Conservation (phyloP, 2,888 invertebrate genomes). For the Rhingia campestris region DNA sequence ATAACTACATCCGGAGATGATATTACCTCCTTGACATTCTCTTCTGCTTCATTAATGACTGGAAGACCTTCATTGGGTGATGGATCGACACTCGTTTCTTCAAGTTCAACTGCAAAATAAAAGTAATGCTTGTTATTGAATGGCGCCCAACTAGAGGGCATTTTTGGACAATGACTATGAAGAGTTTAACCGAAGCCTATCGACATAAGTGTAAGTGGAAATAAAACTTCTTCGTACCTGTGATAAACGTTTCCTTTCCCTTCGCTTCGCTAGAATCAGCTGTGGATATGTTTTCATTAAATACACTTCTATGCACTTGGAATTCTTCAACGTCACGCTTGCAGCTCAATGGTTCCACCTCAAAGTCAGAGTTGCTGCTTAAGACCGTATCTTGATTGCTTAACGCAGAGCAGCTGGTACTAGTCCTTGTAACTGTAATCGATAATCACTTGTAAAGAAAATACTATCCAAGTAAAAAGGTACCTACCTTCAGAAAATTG, state of each 20-base stretch:
- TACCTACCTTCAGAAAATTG: slow-evolving; percentile 49
- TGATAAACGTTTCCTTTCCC: background rate
- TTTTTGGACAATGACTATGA: no score
- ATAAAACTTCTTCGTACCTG: slow-evolving; percentile 4
- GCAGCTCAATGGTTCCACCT: background rate
- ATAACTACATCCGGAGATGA: background rate
- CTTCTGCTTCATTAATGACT: slow-evolving; percentile 8
- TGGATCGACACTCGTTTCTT: no score
- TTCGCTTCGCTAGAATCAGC: background rate
- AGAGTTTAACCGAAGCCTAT: no score
- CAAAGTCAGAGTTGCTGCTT: slow-evolving; percentile 11
- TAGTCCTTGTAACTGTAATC: slow-evolving; percentile 40
- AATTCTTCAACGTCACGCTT: background rate
- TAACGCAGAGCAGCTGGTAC: slow-evolving; percentile 47
- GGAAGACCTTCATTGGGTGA: no score
- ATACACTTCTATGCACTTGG: slow-evolving; percentile 6
- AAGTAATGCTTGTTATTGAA: no score
- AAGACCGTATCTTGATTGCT: slow-evolving; percentile 36
- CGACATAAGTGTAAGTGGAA: background rate
- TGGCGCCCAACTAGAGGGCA: no score
- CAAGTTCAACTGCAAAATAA: no score
- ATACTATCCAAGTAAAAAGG: background rate
- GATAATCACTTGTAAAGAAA: background rate
- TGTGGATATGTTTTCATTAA: background rate
- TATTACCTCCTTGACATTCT: background rate